Base-by-base conservation (phyloP, 30 jellyfish, hydroid and myxozoan species). In the Catostylus mosaicus region DNA sequence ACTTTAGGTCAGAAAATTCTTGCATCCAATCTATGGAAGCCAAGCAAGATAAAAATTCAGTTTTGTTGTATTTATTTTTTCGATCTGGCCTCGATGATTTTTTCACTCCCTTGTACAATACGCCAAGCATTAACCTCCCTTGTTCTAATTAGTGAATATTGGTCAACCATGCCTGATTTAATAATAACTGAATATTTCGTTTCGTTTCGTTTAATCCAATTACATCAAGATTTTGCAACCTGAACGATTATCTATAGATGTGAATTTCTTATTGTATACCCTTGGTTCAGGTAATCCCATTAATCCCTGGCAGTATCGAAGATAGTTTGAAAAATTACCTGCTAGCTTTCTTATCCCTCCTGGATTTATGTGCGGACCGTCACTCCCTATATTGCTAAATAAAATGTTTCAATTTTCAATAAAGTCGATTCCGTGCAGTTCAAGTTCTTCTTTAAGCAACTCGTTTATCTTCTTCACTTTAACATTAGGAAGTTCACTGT, bases 161-260 rank as follows among this genome's bases (percentile, higher is more conserved):
- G 46, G 76, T 63, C 40, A 7, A 63, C 76, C 76, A 63, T 63
- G 33, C 76, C 76, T 63, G 76, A 43, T 16, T 43, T 43, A 43
- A 43, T n/a, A n/a, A n/a, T n/a, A n/a, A n/a, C n/a, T n/a, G n/a
- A n/a, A n/a, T n/a, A n/a, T n/a, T n/a, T n/a, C n/a, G 64, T 68
- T 63, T 68, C 20, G 81, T 68, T 68, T 68, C 81, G 64, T 68
- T 32, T 32, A 68, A 50, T 24, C 81, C 81, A 11, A 68, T 38
- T 33, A 68, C 81, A 38, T 68, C 81, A 9, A 72, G 71, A 3
- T n/a, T n/a, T n/a, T n/a, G n/a, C n/a, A n/a, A n/a, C 86, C 86
- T 75, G 50, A 47, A 30, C 62, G 62, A 32, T 24, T 34, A 6
- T 35, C 63, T 40, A 6, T 32, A 8, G 24, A 4, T 72, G 20